Percentiles rank a stretch among this genome's conserved stretches.
phyloP scores from a whole-genome alignment of 1,140 invertebrate species.

The Aplysia californica region DNA sequence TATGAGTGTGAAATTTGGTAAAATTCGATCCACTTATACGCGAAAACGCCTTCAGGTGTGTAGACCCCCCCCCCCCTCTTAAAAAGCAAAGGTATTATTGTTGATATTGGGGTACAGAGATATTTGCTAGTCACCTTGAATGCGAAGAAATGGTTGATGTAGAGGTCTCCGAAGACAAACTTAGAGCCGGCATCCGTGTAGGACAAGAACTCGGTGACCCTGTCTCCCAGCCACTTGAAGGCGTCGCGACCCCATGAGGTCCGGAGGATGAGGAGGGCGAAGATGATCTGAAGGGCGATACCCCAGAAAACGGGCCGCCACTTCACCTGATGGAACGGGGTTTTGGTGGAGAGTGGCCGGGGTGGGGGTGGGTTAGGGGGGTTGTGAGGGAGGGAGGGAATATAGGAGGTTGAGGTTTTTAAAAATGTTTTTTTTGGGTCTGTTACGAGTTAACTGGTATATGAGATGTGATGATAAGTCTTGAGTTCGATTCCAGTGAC shows the following conservation, averaged over 20 bases:
- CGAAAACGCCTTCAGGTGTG: too few species aligned
- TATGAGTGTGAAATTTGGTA: too few species aligned
- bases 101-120: too few species aligned
- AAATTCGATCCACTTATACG: too few species aligned
- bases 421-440: neutral
- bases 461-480: neutral
- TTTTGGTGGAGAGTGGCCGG: neutral
- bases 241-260: slow-evolving; percentile 82
- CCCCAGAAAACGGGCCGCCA: slow-evolving; percentile 73
- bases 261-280: slow-evolving; percentile 88
- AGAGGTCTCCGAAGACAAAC: slow-evolving; percentile 85
- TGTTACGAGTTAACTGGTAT: neutral
- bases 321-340: slow-evolving; percentile 50
- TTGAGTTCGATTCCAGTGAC: neutral
- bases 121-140: slow-evolving; percentile 58
- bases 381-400: neutral
- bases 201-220: slow-evolving; percentile 79
- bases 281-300: slow-evolving; percentile 84
- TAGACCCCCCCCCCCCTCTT: neutral
- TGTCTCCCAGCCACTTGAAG: slow-evolving; percentile 83
- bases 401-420: neutral
- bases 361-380: neutral
- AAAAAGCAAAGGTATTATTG: too few species aligned
- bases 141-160: slow-evolving; percentile 55
- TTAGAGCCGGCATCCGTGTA: slow-evolving; percentile 82